These are phyloP conservation scores for Trichomycterus rosablanca DNA, from an alignment of 2,113 vertebrate genomes.

Conservation along the genomic window DNA sequence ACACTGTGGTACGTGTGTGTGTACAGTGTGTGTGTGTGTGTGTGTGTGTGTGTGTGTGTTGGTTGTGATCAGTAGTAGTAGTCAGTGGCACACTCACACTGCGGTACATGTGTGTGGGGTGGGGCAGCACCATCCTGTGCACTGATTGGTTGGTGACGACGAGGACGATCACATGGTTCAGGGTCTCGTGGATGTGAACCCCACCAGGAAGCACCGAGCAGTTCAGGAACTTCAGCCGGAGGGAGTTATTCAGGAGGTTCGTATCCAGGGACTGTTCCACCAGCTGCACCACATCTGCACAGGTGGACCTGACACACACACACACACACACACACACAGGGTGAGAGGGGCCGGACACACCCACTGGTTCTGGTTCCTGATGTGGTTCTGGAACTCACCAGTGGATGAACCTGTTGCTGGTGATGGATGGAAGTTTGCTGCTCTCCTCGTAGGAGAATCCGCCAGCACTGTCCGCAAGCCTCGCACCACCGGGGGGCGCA, in stretches of 20 bases:
- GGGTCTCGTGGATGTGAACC: constrained; percentile 79
- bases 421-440: constrained; percentile 74
- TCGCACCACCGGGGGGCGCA: constrained; percentile 58
- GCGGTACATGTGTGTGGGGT: constrained; percentile 83
- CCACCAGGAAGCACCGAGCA: constrained; percentile 80
- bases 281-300: constrained; percentile 78
- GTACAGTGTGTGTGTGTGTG: too few relatives aligned
- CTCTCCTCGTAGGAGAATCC: constrained; percentile 85
- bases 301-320: constrained; percentile 70
- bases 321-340: background rate
- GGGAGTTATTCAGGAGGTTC: constrained; percentile 80
- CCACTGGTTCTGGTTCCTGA: too few relatives aligned
- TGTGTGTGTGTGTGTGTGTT: too few relatives aligned
- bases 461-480: constrained; percentile 78
- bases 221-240: constrained; percentile 74
- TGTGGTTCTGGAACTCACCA: constrained; percentile 70
- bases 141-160: constrained; percentile 81
- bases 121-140: constrained; percentile 82
- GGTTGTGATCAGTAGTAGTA: too few relatives aligned
- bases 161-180: constrained; percentile 78
- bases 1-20: too few relatives aligned
- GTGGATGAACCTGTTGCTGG: constrained; percentile 87
- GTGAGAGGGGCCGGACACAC: background rate
- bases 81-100: constrained; percentile 72
- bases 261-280: constrained; percentile 85